Evolutionary conservation across 2,113 vertebrate genomes (phyloP).

Genomic region (Caracal caracal): DNA sequence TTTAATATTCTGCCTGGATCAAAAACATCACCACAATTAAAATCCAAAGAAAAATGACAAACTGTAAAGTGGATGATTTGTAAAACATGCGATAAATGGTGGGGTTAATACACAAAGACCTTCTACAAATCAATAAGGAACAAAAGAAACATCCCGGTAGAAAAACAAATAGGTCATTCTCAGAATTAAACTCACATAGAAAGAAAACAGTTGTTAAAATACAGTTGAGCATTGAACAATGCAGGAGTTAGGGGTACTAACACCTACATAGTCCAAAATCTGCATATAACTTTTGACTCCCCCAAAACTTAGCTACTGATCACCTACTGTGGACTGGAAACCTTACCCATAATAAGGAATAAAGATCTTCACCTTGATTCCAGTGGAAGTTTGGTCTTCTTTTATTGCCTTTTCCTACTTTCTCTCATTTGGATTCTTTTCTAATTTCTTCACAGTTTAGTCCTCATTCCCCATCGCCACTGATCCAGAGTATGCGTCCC

Average conservation of each 20-base stretch:
- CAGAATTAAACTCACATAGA: background rate
- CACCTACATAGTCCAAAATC: background rate
- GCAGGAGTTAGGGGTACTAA: background rate
- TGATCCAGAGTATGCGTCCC: background rate
- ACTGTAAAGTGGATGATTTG: background rate
- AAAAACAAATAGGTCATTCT: background rate
- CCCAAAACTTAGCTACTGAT: background rate
- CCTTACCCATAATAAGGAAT: background rate
- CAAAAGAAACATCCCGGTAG: background rate
- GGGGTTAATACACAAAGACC: background rate
- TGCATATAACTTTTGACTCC: background rate
- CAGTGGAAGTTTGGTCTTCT: background rate
- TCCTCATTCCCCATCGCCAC: background rate
- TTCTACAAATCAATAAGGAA: background rate
- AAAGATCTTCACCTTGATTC: background rate
- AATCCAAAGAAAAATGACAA: background rate
- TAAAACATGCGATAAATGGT: background rate
- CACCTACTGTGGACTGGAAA: background rate
- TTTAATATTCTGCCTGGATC: background rate
- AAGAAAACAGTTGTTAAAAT: background rate
- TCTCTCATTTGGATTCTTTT: background rate
- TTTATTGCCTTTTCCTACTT: background rate
- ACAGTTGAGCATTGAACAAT: background rate
- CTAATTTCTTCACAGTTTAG: background rate
- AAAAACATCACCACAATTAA: background rate